Evolutionary conservation across 2,888 invertebrate species (phyloP), one percentile per base, ranked within the genome.

Genomic region (Allacma fusca): DNA sequence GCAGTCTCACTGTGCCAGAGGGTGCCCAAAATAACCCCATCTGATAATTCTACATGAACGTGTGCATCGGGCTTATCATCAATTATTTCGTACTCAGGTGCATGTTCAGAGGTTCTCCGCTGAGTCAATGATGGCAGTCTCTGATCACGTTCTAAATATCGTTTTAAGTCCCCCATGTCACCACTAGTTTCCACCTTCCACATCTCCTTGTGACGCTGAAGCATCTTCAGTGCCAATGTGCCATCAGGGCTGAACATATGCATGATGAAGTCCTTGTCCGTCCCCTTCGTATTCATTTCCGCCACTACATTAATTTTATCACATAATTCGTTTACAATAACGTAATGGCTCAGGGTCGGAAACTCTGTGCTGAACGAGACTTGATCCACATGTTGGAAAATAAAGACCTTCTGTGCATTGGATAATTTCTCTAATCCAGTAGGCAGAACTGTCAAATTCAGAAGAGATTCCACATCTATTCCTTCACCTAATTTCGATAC

Each of bases 11-110:
- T 29, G 0, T n/a, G n/a, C 65, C 65, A 65, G 13, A 65, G 13
- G 1, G 26, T 26, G 1, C 65, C 65, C 1, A 65, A 28, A 24
- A 65, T 26, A 9, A 23, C 28, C 16, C 65, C 65, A 16, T 65
- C 29, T 1, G 23, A 1, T 7, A 28, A 24, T 65, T 29, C 19
- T 5, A 65, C 28, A 28, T 65, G 65, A 65, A 65, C 19, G 28
- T 65, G 65, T 13, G 65, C 26, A 13, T 65, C 65, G 24, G 65
- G 65, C 7, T 65, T 26, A 4, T 65, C 28, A 26, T 65, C 65
- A 4, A 16, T n/a, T 13, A 65, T 1, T 13, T 65, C 65, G 16
- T 65, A 65, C 26, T 26, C 28, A 13, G 65, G 26, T 12, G 19
- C 65, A 28, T 12, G 13, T 26, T 29, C 19, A 16, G 28, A 19